Evolutionary conservation across 1,140 invertebrate species (phyloP).

Genomic region (Lineus longissimus): DNA sequence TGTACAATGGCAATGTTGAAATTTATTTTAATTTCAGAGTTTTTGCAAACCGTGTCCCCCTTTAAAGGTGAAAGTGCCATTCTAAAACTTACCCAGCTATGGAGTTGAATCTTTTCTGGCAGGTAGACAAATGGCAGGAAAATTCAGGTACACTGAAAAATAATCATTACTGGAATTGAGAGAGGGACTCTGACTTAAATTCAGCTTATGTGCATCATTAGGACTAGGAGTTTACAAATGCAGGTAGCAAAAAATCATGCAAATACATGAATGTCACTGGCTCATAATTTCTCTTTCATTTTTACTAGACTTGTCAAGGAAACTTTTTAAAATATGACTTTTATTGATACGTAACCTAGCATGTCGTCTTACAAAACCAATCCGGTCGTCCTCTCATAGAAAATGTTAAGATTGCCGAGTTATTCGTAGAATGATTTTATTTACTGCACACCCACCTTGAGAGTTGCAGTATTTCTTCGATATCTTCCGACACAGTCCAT

Average conservation of each 20-base stretch:
- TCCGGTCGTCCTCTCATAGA: not conserved
- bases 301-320: too few relatives aligned
- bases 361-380: not conserved
- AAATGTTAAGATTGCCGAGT: not conserved
- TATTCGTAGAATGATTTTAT: not conserved
- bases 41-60: not conserved
- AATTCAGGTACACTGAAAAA: constrained; percentile 17
- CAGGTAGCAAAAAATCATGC: too few relatives aligned
- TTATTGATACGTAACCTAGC: not conserved
- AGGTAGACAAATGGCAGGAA: constrained; percentile 21
- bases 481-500: not conserved
- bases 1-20: too few relatives aligned
- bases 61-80: not conserved
- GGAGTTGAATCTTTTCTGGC: constrained; percentile 19
- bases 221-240: too few relatives aligned
- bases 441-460: too few relatives aligned
- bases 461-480: not conserved
- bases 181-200: too few relatives aligned
- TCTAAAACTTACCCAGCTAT: constrained; percentile 19
- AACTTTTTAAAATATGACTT: not conserved
- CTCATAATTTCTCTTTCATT: too few relatives aligned
- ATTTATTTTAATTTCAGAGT: not conserved
- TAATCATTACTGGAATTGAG: too few relatives aligned
- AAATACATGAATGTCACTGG: too few relatives aligned
- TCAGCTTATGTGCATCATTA: too few relatives aligned